Evolutionary conservation across 2,888 invertebrate genomes (phyloP).

Genomic region (Pammene aurita): DNA sequence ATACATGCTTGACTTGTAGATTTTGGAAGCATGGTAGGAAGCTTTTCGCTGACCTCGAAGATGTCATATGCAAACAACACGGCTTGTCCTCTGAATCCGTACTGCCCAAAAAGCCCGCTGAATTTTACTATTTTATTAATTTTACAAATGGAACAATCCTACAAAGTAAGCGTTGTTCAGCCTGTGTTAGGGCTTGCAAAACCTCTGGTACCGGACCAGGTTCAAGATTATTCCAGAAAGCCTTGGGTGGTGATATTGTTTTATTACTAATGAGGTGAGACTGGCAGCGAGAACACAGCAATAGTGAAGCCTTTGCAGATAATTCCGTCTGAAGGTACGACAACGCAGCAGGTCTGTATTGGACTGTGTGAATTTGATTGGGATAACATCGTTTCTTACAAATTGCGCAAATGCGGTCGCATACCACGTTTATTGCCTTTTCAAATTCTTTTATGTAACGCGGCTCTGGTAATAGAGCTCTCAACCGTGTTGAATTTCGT

Average conservation of each 20-base stretch:
- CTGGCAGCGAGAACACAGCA: conserved; percentile 44
- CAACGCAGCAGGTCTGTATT: neutral
- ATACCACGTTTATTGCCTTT: no score
- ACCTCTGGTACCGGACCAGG: conserved; percentile 44
- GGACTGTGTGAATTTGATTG: neutral
- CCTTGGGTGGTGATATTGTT: conserved; percentile 45
- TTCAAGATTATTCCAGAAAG: conserved; percentile 49
- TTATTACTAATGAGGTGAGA: conserved; percentile 45
- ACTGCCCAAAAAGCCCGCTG: conserved; percentile 44
- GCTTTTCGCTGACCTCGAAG: conserved; percentile 14
- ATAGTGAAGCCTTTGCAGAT: conserved; percentile 40
- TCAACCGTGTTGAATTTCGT: no score
- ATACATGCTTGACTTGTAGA: conserved; percentile 37
- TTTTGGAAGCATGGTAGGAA: conserved; percentile 42
- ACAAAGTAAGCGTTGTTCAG: conserved; percentile 41
- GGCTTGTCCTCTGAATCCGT: conserved; percentile 46
- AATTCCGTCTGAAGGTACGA: conserved; percentile 43
- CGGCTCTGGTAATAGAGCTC: no score
- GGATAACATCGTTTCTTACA: no score
- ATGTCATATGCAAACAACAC: neutral
- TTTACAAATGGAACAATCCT: conserved; percentile 41
- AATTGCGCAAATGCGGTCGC: no score
- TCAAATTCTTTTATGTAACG: no score
- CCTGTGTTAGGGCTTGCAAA: conserved; percentile 43
- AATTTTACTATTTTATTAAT: conserved; percentile 42